A percentile compares a stretch with the other conserved stretches of the same genome.
phyloP scores from a whole-genome alignment of 2,888 invertebrate genomes.

The Amaurobius ferox region DNA sequence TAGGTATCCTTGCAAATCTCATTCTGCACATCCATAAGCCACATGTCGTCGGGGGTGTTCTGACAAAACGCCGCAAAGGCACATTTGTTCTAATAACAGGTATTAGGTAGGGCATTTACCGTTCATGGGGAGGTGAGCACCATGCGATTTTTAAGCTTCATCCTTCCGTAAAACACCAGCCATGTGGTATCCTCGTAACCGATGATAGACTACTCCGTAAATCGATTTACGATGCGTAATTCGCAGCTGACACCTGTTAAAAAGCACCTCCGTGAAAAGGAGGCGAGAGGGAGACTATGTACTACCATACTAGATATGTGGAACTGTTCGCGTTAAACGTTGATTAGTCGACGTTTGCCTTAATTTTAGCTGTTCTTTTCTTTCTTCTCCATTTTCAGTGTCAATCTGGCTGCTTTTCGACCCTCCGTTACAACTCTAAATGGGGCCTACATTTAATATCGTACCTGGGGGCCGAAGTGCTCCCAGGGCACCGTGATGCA shows the following conservation, averaged over 20 bases:
- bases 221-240: neutral
- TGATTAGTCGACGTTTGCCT: neutral
- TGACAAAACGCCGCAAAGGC: neutral
- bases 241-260: slow-evolving; percentile 35
- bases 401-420: too few relatives aligned
- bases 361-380: too few relatives aligned
- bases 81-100: slow-evolving; percentile 35
- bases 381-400: too few relatives aligned
- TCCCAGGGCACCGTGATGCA: too few relatives aligned
- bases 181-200: slow-evolving; percentile 42
- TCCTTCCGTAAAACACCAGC: neutral
- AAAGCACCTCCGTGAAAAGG: neutral
- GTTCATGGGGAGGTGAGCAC: slow-evolving; percentile 20
- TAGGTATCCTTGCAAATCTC: too few relatives aligned
- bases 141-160: slow-evolving; percentile 32
- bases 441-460: too few relatives aligned
- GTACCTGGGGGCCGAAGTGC: too few relatives aligned
- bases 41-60: neutral
- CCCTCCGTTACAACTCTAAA: too few relatives aligned
- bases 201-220: slow-evolving; percentile 5
- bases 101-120: slow-evolving; percentile 42
- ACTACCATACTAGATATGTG: neutral
- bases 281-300: neutral
- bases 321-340: neutral
- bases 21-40: neutral